phyloP scores from a whole-genome alignment of 2,888 invertebrate species.

The Stegana nigrithorax region DNA sequence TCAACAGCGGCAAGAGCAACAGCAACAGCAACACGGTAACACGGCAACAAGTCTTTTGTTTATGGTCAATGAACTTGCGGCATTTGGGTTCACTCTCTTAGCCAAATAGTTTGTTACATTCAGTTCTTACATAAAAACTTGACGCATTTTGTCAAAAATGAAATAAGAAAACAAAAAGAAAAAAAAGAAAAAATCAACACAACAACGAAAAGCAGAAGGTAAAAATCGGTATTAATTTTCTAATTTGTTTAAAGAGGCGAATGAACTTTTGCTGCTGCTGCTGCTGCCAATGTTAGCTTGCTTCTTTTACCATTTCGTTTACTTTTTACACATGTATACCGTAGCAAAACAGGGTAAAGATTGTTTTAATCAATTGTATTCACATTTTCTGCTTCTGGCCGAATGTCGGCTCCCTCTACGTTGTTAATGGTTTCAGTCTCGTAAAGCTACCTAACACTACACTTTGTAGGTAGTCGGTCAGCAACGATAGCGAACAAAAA shows the following conservation, averaged over 20 bases:
- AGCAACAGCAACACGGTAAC: slow-evolving; percentile 17
- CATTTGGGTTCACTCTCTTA: background rate
- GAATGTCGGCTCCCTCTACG: too few relatives aligned
- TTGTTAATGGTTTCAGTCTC: too few relatives aligned
- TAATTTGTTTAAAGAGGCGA: slow-evolving; percentile 53
- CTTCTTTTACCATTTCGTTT: background rate
- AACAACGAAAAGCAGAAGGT: background rate
- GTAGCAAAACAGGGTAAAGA: too few relatives aligned
- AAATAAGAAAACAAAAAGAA: background rate
- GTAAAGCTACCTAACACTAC: too few relatives aligned
- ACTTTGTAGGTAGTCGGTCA: too few relatives aligned
- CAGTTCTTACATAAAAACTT: slow-evolving; percentile 49
- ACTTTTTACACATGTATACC: too few relatives aligned
- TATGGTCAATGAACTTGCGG: background rate
- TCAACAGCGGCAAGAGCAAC: slow-evolving; percentile 43
- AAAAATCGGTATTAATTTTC: slow-evolving; percentile 48
- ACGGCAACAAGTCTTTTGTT: background rate
- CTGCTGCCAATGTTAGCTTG: background rate
- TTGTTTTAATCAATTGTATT: too few relatives aligned
- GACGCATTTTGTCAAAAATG: slow-evolving; percentile 34
- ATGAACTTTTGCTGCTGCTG: slow-evolving; percentile 46
- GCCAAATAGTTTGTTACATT: slow-evolving; percentile 45
- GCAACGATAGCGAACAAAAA: too few relatives aligned
- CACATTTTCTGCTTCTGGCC: too few relatives aligned
- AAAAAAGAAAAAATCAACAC: background rate